phyloP scores from a whole-genome alignment of 1,140 invertebrate species.

The Drosophila neocordata region DNA sequence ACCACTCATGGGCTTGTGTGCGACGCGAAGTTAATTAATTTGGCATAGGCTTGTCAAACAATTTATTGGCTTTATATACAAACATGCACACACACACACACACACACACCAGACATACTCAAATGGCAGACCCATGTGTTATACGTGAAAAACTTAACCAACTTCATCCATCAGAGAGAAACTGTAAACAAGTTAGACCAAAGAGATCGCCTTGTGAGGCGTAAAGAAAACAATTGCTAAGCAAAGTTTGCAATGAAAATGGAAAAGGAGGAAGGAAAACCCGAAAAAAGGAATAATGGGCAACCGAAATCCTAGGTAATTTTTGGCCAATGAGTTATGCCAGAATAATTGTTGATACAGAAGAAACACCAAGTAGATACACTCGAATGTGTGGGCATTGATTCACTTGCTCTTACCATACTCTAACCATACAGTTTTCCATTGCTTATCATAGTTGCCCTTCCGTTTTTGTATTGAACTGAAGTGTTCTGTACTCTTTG shows the following conservation, averaged over 20 bases:
- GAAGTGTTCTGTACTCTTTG: background rate
- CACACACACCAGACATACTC: background rate
- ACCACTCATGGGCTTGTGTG: background rate
- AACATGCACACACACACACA: background rate
- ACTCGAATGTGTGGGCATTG: background rate
- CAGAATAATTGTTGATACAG: slow-evolving; percentile 9
- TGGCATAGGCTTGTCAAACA: slow-evolving; percentile 66
- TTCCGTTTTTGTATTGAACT: background rate
- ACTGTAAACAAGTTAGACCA: background rate
- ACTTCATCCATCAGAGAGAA: background rate
- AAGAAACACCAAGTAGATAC: background rate
- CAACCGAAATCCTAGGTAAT: background rate
- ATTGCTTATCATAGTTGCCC: background rate
- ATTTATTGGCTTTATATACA: slow-evolving; percentile 44
- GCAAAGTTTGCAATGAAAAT: background rate
- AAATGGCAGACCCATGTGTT: background rate
- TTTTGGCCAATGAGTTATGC: slow-evolving; percentile 6
- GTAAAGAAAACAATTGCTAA: background rate
- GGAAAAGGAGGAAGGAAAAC: background rate
- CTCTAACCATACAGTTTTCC: background rate
- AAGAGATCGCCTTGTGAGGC: slow-evolving; percentile 3
- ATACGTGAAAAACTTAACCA: background rate
- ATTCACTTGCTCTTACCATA: background rate
- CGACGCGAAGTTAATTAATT: slow-evolving; percentile 64
- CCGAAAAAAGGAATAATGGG: background rate